A percentile compares a stretch with the other conserved stretches of the same genome.
phyloP scores from a whole-genome alignment of 1,140 invertebrate genomes.

The Cotesia vestalis region DNA sequence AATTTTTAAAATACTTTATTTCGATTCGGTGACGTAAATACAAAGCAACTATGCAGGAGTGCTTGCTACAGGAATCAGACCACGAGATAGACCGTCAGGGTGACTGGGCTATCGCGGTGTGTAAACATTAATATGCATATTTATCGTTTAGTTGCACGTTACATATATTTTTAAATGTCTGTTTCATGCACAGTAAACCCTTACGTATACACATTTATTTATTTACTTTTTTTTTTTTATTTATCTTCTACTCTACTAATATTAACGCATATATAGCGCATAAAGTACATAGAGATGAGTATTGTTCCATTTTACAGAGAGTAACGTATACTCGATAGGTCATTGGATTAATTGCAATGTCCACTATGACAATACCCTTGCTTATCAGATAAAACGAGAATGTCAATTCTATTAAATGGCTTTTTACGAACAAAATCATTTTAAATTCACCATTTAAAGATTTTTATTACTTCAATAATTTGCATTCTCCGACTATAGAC shows the following conservation, averaged over 20 bases:
- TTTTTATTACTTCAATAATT: too few species aligned
- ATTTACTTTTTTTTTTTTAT: slow-evolving; percentile 21
- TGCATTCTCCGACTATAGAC: too few species aligned
- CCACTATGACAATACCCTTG: not conserved
- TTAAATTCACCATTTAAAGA: too few species aligned
- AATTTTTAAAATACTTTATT: not conserved
- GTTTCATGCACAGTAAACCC: slow-evolving; percentile 9
- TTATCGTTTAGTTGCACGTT: slow-evolving; percentile 11
- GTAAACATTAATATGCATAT: slow-evolving; percentile 35
- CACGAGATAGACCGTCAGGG: slow-evolving; percentile 21
- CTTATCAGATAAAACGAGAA: not conserved
- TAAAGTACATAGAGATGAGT: too few species aligned
- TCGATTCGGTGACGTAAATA: slow-evolving; percentile 7
- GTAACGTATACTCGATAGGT: not conserved
- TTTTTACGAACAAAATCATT: not conserved
- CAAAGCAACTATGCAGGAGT: not conserved
- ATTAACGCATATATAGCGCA: not conserved
- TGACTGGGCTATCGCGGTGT: slow-evolving; percentile 25
- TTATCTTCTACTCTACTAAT: slow-evolving; percentile 3
- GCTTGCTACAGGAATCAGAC: slow-evolving; percentile 5
- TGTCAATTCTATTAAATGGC: not conserved
- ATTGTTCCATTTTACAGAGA: not conserved
- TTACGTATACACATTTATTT: slow-evolving; percentile 13
- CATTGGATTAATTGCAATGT: slow-evolving; percentile 12
- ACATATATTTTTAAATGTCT: slow-evolving; percentile 18